These are phyloP conservation scores for Papilio polytes DNA, from an alignment of 1,140 invertebrate species.

Conservation along the genomic window DNA sequence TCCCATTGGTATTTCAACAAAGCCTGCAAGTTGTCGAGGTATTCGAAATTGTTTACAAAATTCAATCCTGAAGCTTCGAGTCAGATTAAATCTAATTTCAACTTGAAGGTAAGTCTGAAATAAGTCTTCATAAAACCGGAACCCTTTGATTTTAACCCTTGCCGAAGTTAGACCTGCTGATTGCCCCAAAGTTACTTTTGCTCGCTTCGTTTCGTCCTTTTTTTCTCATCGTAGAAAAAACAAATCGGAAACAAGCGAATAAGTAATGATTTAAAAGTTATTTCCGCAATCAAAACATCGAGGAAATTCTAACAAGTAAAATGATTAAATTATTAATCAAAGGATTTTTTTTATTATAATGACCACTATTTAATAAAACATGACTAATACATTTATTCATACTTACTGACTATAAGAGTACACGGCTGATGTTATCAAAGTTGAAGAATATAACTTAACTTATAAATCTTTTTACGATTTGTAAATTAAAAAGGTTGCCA, in stretches of 20 bases:
- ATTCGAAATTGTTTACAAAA: slow-evolving; percentile 84
- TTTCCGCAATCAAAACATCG: slow-evolving; percentile 56
- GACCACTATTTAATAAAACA: too few relatives aligned
- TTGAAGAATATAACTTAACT: neutral
- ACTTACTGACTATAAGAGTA: too few relatives aligned
- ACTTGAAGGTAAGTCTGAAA: slow-evolving; percentile 84
- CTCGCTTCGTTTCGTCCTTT: slow-evolving; percentile 69
- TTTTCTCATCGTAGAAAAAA: slow-evolving; percentile 75
- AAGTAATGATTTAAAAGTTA: slow-evolving; percentile 79
- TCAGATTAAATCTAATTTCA: slow-evolving; percentile 84
- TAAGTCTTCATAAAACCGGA: slow-evolving; percentile 83
- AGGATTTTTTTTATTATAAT: too few relatives aligned
- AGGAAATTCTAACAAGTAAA: slow-evolving; percentile 16
- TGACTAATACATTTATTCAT: too few relatives aligned
- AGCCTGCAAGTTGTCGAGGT: slow-evolving; percentile 81
- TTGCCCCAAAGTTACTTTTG: slow-evolving; percentile 80
- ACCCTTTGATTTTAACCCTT: slow-evolving; percentile 83
- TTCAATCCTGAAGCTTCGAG: slow-evolving; percentile 83
- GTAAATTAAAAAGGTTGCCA: neutral
- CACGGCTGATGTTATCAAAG: too few relatives aligned
- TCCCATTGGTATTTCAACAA: slow-evolving; percentile 82
- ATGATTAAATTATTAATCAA: neutral
- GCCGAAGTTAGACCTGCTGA: slow-evolving; percentile 79
- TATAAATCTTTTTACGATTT: neutral
- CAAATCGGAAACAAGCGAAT: slow-evolving; percentile 78